phyloP scores from a whole-genome alignment of 2,113 vertebrate species.

The Spilogale gracilis region DNA sequence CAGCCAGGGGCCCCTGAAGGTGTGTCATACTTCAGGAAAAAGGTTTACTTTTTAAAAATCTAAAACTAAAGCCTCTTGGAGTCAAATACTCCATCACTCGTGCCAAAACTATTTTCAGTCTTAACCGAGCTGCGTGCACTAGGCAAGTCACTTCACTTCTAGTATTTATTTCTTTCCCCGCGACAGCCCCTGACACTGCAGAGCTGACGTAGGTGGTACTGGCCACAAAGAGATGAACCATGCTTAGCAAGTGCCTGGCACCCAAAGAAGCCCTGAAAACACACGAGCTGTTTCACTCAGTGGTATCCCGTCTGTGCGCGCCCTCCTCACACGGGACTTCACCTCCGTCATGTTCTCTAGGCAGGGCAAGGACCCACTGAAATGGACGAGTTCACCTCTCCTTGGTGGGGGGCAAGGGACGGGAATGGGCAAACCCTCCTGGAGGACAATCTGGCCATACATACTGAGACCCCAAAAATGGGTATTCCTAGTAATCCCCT shows the following conservation, averaged over 20 bases:
- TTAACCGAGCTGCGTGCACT: background rate
- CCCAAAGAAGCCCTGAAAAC: background rate
- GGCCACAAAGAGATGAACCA: background rate
- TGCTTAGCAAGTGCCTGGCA: background rate
- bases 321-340: background rate
- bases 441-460: background rate
- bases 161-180: background rate
- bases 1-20: background rate
- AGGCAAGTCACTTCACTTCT: background rate
- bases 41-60: background rate
- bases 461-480: background rate
- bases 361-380: background rate
- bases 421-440: background rate
- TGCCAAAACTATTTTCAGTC: background rate
- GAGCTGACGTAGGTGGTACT: background rate
- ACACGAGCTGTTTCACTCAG: background rate
- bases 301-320: background rate
- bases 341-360: background rate
- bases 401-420: background rate
- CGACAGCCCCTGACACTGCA: background rate
- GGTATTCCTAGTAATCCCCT: background rate
- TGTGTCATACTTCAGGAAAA: background rate
- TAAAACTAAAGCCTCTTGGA: background rate
- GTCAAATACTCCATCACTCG: background rate
- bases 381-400: background rate